phyloP scores from a whole-genome alignment of 2,797 vertebrate genomes.

The Loriculus beryllinus region DNA sequence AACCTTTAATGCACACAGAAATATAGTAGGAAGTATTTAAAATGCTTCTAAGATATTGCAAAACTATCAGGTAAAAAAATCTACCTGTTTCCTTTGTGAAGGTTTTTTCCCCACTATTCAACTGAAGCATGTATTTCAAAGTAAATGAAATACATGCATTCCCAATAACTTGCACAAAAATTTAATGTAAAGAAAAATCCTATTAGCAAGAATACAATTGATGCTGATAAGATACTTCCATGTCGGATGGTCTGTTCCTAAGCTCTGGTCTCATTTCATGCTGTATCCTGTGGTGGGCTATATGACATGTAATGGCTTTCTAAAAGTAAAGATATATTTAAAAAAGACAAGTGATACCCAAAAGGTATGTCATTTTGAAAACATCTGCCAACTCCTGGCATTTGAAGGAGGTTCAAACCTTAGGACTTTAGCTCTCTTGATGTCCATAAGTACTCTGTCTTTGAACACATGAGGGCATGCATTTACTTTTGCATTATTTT shows the following conservation, averaged over 20 bases:
- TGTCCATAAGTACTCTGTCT: neutral
- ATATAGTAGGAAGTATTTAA: neutral
- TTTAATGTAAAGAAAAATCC: neutral
- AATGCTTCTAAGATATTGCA: neutral
- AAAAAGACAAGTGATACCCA: neutral
- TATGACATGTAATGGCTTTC: neutral
- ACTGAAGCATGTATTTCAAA: neutral
- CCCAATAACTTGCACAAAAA: neutral
- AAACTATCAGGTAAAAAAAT: neutral
- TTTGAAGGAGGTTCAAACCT: neutral
- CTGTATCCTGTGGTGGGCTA: neutral
- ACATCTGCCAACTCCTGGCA: neutral
- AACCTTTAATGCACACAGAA: neutral
- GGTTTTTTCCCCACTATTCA: neutral
- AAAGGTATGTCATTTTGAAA: neutral
- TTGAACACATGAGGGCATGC: neutral
- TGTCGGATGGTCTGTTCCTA: neutral
- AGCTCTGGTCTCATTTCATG: neutral
- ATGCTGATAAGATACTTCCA: neutral
- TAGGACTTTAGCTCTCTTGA: neutral
- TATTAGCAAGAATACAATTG: neutral
- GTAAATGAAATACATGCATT: neutral
- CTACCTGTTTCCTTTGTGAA: neutral
- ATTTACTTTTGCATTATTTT: neutral
- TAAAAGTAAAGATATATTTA: neutral